Evolutionary conservation across 2,797 vertebrate species (phyloP), one percentile per base, ranked within the genome.

Genomic region (Ctenosaura bakeri): DNA sequence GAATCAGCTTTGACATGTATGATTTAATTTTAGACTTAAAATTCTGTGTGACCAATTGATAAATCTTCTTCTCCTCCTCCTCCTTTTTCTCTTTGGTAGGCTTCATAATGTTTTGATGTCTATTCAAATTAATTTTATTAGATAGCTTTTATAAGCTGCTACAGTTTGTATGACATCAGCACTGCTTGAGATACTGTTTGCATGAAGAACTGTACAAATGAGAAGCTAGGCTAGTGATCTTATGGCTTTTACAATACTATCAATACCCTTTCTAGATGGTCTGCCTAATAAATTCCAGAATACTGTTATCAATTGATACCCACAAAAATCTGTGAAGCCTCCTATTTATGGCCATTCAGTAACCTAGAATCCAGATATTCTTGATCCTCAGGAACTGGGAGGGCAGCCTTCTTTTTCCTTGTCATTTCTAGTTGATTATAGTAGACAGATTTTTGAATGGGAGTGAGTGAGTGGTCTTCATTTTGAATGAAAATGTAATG

Each of bases 1-100:
- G 24, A 80, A 89, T 82, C 35, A 38, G 29, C 94, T 82, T 82
- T 89, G 1, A 85, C 24, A 78, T 78, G 14, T 78, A 26, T 29
- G 10, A 78, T 46, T 50, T 26, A 14, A 50, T 42, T 4, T 46
- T 77, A 38, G 73, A 35, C 16, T 74, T 74, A 20, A 74, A 26
- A 35, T 74, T 74, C 14, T 74, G 18, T 20, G 18, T 69, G 12
- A 10, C 29, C 29, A 69, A 69, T 3, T 69, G 29, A 69, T 69
- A 69, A 32, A 32, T 69, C 12, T 13, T 32, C 66, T 69, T 46
- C 42, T 46, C 4, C 42, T 46, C 42, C 42, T 3, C 42, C 42
- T 46, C 42, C 64, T 69, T 69, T 26, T 69, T 26, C 10, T 32
- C 32, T 69, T 69, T 26, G 10, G 10, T 69, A 69, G 66, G 66